Evolutionary conservation across 1,140 invertebrate species (phyloP).

Genomic region (Cardiocondyla obscurior): DNA sequence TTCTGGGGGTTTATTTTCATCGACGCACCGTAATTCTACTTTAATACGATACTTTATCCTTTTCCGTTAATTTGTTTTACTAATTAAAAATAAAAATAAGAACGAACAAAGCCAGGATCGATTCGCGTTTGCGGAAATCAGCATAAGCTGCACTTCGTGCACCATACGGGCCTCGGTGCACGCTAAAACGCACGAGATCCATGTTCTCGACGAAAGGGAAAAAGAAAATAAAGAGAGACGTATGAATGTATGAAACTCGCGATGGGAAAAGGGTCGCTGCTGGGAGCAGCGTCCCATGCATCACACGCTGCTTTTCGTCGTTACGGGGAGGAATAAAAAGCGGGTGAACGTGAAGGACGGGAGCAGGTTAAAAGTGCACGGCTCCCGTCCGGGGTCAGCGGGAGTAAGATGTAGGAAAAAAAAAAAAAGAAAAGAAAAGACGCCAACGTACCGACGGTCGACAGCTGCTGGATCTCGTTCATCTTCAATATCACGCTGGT

Average conservation of each 20-base stretch:
- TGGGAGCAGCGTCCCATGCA: too few relatives aligned
- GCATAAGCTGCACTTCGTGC: not conserved
- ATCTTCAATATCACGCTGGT: constrained; percentile 89
- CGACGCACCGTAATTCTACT: too few relatives aligned
- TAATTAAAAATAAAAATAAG: too few relatives aligned
- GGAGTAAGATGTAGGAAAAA: not conserved
- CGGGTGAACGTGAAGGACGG: not conserved
- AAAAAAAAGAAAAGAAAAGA: too few relatives aligned
- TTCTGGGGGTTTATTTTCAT: too few relatives aligned
- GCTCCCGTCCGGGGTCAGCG: not conserved
- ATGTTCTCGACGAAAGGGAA: not conserved
- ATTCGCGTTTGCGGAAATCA: too few relatives aligned
- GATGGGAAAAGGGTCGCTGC: not conserved
- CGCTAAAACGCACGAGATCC: too few relatives aligned
- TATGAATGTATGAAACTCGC: not conserved
- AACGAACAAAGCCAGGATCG: not conserved
- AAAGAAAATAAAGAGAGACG: too few relatives aligned
- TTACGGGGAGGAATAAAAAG: not conserved
- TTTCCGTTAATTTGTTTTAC: not conserved
- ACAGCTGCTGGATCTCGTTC: constrained; percentile 89
- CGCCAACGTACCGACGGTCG: constrained; percentile 86
- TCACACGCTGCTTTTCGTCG: not conserved
- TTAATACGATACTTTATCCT: too few relatives aligned
- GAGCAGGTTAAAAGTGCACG: not conserved
- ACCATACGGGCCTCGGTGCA: not conserved